These are phyloP conservation scores for Aix galericulata DNA, from an alignment of 2,113 vertebrate species.

Conservation along the genomic window DNA sequence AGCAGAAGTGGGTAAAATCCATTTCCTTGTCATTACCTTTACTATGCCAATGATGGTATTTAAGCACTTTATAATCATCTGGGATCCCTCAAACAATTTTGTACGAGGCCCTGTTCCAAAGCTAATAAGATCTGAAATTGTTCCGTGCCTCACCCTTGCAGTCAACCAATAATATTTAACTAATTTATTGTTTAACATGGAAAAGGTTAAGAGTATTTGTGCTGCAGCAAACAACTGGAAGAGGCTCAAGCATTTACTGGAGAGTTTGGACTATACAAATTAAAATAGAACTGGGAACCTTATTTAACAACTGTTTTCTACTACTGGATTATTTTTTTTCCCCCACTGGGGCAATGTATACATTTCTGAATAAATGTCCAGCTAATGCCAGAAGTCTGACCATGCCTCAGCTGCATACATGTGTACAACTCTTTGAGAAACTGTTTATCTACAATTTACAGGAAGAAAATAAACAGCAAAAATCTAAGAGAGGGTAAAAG, in stretches of 20 bases:
- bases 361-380: neutral
- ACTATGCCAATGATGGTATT: neutral
- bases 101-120: neutral
- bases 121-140: neutral
- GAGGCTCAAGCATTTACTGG: neutral
- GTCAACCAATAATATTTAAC: neutral
- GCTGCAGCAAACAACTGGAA: constrained; percentile 21
- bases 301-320: neutral
- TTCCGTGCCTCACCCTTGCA: neutral
- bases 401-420: neutral
- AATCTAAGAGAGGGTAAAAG: constrained; percentile 12
- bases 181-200: neutral
- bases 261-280: neutral
- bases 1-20: neutral
- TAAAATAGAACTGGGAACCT: neutral
- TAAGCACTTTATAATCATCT: constrained; percentile 52
- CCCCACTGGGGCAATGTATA: neutral
- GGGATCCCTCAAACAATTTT: neutral
- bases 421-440: neutral
- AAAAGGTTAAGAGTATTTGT: neutral
- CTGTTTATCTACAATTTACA: neutral
- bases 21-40: neutral
- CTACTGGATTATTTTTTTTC: neutral
- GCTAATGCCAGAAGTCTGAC: neutral
- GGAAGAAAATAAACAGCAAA: neutral